Evolutionary conservation across 2,113 vertebrate genomes (phyloP), one percentile per base, ranked within the genome.

Genomic region (Odontesthes bonariensis): DNA sequence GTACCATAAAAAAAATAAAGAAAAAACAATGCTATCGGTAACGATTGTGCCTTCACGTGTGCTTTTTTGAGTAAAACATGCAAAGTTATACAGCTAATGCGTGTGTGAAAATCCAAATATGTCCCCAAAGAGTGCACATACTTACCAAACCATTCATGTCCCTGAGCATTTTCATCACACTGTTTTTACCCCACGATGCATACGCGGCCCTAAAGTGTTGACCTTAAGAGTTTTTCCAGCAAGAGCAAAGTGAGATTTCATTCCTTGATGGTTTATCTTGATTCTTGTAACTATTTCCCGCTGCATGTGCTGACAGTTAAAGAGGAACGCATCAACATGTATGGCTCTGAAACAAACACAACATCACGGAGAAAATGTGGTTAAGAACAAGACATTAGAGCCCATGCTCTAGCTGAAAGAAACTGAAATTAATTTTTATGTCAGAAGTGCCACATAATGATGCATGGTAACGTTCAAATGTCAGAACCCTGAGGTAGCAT

Each of bases 11-110:
- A 51, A 65, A 76, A 69, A 54, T 71, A 79, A 64, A 64, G 52
- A 73, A 69, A 79, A 80, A 62, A 52, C 73, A 67, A 58, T 47
- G 53, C 69, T 54, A 23, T 46, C 20, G 17, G n/a, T 60, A 79
- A 69, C 59, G 69, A 77, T 64, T 61, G 53, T 69, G 13, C 35
- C 71, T 73, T 68, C 44, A 51, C 22, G 46, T 73, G 52, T 81
- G 11, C 62, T 51, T 74, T 52, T 71, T 49, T 58, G 42, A 64
- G 62, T 65, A 16, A 77, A 69, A 53, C 57, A 68, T 67, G 35
- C 52, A 77, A 42, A 14, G 35, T 67, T 60, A 12, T 71, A 52
- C 6, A 49, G 17, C 17, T 19, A 62, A 54, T 71, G 27, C 42
- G 35, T 59, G 14, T 11, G 27, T 38, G 31, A 47, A 20, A 73